phyloP scores from a whole-genome alignment of 2,888 invertebrate genomes.

The Parnassius glacialis region DNA sequence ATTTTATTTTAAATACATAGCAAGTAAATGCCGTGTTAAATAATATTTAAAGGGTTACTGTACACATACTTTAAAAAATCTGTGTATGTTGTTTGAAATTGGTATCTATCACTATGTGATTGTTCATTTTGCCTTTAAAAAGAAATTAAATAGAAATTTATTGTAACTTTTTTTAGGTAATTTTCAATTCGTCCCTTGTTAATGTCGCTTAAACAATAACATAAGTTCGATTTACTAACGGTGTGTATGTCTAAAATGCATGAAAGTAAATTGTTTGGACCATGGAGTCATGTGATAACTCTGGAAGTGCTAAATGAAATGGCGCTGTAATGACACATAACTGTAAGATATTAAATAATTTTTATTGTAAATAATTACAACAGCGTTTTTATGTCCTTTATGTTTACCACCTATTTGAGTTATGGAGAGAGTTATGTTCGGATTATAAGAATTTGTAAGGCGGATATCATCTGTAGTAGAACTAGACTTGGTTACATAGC shows the following conservation, averaged over 20 bases:
- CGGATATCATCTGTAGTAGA: too few species aligned
- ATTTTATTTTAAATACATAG: neutral
- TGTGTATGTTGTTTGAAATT: neutral
- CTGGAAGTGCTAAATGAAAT: constrained; percentile 15
- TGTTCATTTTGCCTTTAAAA: too few species aligned
- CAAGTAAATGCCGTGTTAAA: neutral
- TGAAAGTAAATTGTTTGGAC: neutral
- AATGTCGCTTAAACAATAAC: neutral
- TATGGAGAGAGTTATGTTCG: too few species aligned
- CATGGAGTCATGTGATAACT: constrained; percentile 17
- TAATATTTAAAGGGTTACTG: neutral
- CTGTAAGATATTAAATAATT: constrained; percentile 37
- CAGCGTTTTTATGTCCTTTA: too few species aligned
- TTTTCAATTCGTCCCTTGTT: too few species aligned
- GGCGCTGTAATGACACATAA: constrained; percentile 15
- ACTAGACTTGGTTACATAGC: too few species aligned
- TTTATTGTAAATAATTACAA: constrained; percentile 49
- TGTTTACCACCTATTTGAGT: too few species aligned
- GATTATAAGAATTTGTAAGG: too few species aligned
- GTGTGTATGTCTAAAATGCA: too few species aligned
- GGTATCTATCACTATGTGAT: too few species aligned
- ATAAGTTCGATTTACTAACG: neutral
- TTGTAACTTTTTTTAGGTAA: constrained; percentile 2
- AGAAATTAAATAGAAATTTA: too few species aligned
- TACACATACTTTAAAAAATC: neutral